Conservation (phyloP, 2,797 vertebrate species). For the Agapornis canus region DNA sequence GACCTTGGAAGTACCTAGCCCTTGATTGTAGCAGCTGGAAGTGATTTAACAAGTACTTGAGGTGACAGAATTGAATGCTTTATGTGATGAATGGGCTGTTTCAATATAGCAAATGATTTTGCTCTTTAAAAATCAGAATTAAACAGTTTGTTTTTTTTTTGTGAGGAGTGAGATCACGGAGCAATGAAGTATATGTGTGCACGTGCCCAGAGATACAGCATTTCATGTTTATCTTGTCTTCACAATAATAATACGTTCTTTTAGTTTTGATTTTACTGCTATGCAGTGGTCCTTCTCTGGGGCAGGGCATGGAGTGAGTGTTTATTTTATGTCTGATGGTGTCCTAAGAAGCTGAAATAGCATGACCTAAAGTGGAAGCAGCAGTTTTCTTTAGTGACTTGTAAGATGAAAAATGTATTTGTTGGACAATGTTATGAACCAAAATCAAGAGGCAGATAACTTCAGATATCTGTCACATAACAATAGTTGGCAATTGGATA, state of each 20-base stretch:
- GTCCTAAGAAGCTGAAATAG: not conserved
- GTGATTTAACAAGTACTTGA: conserved; percentile 84
- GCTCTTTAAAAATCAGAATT: conserved; percentile 82
- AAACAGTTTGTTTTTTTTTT: conserved; percentile 71
- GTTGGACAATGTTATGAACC: not conserved
- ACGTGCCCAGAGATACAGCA: not conserved
- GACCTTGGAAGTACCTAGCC: conserved; percentile 80
- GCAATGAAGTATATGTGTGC: not conserved
- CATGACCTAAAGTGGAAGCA: not conserved
- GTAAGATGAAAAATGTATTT: not conserved
- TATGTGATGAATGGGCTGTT: conserved; percentile 81
- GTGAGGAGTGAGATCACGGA: not conserved
- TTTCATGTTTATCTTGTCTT: not conserved
- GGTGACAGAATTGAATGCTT: conserved; percentile 81
- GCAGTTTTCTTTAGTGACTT: not conserved
- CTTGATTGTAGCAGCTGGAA: conserved; percentile 85
- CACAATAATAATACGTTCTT: not conserved
- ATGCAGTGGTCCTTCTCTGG: not conserved
- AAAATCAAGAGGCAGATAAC: not conserved
- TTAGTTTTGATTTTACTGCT: not conserved
- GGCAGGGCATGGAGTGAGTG: not conserved
- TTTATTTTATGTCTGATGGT: not conserved
- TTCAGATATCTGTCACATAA: not conserved
- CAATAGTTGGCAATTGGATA: not conserved
- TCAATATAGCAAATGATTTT: conserved; percentile 80